These are phyloP conservation scores for Oryzaephilus surinamensis DNA, from an alignment of 1,140 invertebrate genomes.

Conservation along the genomic window DNA sequence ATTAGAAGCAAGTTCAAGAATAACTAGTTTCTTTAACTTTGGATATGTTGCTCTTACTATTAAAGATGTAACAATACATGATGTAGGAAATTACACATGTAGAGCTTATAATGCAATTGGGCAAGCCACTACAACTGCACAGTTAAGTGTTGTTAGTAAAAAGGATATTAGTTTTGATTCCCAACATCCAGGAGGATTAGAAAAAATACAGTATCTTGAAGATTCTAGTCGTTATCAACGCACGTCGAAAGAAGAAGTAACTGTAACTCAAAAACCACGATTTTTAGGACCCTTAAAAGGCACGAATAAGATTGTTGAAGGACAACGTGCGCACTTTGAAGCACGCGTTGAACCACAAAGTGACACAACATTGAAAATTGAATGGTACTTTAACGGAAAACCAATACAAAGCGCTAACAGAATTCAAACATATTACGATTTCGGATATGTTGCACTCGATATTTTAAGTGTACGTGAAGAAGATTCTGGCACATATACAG, in stretches of 20 bases:
- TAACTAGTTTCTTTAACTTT: constrained; percentile 92
- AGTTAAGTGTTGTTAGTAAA: constrained; percentile 75
- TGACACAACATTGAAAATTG: constrained; percentile 76
- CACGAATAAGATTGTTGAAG: constrained; percentile 89
- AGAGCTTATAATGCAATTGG: constrained; percentile 79
- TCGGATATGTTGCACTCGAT: constrained; percentile 90
- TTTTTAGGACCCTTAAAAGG: constrained; percentile 81
- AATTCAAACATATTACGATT: constrained; percentile 88
- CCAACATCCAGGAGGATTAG: constrained; percentile 75
- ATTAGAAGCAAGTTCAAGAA: constrained; percentile 85
- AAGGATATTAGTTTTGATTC: constrained; percentile 77
- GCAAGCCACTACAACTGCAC: constrained; percentile 78
- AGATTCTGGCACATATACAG: constrained; percentile 79
- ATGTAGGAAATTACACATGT: constrained; percentile 87
- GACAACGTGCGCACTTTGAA: constrained; percentile 93
- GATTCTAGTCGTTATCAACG: constrained; percentile 62
- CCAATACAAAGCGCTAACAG: constrained; percentile 72
- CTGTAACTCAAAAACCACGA: constrained; percentile 64
- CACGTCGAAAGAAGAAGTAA: constrained; percentile 59
- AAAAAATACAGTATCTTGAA: constrained; percentile 83
- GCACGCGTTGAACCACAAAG: constrained; percentile 86
- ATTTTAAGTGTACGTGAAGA: constrained; percentile 78
- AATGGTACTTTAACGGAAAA: constrained; percentile 88
- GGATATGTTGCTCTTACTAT: constrained; percentile 95
- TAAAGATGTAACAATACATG: constrained; percentile 80